A percentile compares a stretch with the other conserved stretches of the same genome.
Conservation (phyloP, 2,888 invertebrate species). For the Linnaemya tessellans region DNA sequence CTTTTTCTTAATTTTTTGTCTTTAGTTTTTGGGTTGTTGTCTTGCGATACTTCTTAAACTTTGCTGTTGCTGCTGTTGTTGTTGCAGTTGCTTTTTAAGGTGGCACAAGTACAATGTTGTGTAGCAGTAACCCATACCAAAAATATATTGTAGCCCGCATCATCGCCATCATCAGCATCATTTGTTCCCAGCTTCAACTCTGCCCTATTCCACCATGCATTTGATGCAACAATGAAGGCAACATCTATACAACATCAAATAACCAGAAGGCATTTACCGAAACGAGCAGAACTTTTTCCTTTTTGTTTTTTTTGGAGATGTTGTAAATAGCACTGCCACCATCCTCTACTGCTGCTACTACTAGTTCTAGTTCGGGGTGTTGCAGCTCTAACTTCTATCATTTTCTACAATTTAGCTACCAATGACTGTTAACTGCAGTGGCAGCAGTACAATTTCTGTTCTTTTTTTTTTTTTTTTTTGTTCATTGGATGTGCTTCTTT, state of each 20-base stretch:
- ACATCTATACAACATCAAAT: conserved; percentile 62
- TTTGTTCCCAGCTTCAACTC: conserved; percentile 70
- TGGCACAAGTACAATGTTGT: neutral
- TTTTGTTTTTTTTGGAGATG: conserved; percentile 42
- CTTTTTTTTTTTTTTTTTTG: neutral
- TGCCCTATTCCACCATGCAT: conserved; percentile 62
- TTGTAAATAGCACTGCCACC: conserved; percentile 48
- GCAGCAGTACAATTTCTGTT: conserved; percentile 18
- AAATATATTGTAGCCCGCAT: conserved; percentile 41
- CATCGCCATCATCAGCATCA: conserved; percentile 58
- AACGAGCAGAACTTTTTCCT: conserved; percentile 36
- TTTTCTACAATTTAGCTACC: conserved; percentile 50
- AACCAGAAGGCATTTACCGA: conserved; percentile 70
- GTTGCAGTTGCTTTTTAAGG: neutral
- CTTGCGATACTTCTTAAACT: conserved; percentile 52
- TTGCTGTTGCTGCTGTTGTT: conserved; percentile 11
- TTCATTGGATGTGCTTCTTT: conserved; percentile 47
- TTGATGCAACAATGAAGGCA: conserved; percentile 51
- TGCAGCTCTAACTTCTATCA: conserved; percentile 42
- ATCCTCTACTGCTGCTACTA: conserved; percentile 27
- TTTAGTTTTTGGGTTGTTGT: conserved; percentile 42
- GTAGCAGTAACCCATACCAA: conserved; percentile 20
- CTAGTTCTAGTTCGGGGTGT: conserved; percentile 30
- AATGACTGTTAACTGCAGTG: conserved; percentile 57
- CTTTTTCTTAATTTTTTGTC: conserved; percentile 13